These are phyloP conservation scores for Orthosia cruda DNA, from an alignment of 2,888 invertebrate genomes.

Conservation along the genomic window DNA sequence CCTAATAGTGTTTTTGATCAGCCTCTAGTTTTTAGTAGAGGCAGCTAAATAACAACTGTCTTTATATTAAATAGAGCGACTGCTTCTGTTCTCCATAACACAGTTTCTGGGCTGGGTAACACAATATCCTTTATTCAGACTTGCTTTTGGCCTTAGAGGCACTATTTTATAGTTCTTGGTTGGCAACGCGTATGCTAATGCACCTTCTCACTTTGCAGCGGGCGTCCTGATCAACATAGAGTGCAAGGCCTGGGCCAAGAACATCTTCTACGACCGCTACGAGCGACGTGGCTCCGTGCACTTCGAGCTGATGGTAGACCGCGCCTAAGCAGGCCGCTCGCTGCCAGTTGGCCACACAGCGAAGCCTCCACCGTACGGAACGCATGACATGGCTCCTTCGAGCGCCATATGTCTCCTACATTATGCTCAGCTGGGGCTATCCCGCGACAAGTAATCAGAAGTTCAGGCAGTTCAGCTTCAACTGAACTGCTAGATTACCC, in stretches of 20 bases:
- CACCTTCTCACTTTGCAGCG: conserved; percentile 87
- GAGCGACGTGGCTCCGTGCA: conserved; percentile 98
- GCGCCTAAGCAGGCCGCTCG: conserved; percentile 81
- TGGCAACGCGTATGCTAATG: neutral
- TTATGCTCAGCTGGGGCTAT: conserved; percentile 23
- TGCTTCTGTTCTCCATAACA: too few species aligned
- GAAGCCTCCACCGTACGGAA: conserved; percentile 33
- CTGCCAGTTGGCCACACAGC: conserved; percentile 61
- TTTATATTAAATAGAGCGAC: too few species aligned
- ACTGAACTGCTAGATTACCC: conserved; percentile 19
- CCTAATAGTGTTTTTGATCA: too few species aligned
- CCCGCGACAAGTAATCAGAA: conserved; percentile 15
- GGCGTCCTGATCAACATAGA: conserved; percentile 98
- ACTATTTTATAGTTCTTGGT: too few species aligned
- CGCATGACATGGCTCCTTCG: conserved; percentile 8
- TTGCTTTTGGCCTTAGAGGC: too few species aligned
- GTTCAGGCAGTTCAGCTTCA: conserved; percentile 15
- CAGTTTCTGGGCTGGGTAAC: too few species aligned
- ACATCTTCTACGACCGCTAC: conserved; percentile 96
- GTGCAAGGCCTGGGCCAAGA: conserved; percentile 98
- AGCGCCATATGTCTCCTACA: conserved; percentile 9
- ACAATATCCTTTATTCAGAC: too few species aligned
- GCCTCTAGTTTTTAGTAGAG: too few species aligned
- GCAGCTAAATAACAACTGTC: too few species aligned
- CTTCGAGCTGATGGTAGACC: conserved; percentile 98